phyloP scores from a whole-genome alignment of 2,797 vertebrate species.

The Gadopsis marmoratus region DNA sequence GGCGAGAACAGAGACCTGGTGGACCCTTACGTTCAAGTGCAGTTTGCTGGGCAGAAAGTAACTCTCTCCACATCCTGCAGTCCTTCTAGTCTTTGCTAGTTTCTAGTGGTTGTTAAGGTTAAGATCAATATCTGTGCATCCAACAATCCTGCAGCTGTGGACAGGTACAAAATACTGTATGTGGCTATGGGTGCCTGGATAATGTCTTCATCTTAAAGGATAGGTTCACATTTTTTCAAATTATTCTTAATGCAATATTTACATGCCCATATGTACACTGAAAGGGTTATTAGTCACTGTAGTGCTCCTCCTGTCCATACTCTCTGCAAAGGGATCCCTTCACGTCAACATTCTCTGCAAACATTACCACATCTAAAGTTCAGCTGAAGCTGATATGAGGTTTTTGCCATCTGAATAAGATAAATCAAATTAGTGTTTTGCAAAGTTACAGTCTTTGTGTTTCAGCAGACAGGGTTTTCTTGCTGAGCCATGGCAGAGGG shows the following conservation, averaged over 20 bases:
- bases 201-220: not conserved
- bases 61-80: not conserved
- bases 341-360: not conserved
- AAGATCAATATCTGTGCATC: not conserved
- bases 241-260: not conserved
- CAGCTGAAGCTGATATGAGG: not conserved
- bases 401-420: too few species aligned
- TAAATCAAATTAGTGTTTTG: too few species aligned
- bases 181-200: not conserved
- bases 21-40: constrained; percentile 97
- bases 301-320: not conserved
- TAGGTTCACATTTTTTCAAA: not conserved
- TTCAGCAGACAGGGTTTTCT: too few species aligned
- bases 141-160: not conserved
- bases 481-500: too few species aligned
- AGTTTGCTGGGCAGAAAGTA: constrained; percentile 97
- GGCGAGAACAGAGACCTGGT: constrained; percentile 97
- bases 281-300: not conserved
- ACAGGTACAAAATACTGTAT: not conserved
- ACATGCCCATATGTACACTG: not conserved
- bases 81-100: not conserved
- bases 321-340: not conserved
- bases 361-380: not conserved
- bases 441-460: too few species aligned
- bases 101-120: not conserved